These are phyloP conservation scores for Hecatera dysodea DNA, from an alignment of 2,888 invertebrate species.

Conservation along the genomic window DNA sequence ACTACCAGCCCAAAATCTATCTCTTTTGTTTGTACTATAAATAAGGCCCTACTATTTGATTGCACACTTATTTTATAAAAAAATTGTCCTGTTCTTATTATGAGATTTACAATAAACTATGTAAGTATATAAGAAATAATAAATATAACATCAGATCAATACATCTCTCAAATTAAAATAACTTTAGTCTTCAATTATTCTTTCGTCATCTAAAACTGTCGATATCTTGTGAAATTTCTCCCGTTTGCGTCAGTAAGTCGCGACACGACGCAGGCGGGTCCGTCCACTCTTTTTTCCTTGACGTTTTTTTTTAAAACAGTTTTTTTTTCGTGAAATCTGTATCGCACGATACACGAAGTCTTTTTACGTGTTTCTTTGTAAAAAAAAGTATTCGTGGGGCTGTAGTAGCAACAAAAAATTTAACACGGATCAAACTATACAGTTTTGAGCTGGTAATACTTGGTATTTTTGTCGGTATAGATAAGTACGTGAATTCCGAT, in stretches of 20 bases:
- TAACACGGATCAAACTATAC: slow-evolving; percentile 43
- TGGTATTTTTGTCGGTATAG: slow-evolving; percentile 34
- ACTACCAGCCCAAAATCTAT: too few species aligned
- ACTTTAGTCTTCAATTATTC: not conserved
- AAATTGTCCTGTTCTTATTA: too few species aligned
- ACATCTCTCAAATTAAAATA: not conserved
- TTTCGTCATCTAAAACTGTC: not conserved
- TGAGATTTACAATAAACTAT: too few species aligned
- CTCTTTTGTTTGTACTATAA: too few species aligned
- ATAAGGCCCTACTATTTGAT: too few species aligned
- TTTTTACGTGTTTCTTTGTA: slow-evolving; percentile 73
- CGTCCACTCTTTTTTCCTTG: slow-evolving; percentile 72
- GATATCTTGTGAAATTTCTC: slow-evolving; percentile 67
- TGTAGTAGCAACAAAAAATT: slow-evolving; percentile 54
- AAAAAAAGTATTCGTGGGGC: slow-evolving; percentile 62
- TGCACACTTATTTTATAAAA: too few species aligned
- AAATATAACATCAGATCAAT: too few species aligned
- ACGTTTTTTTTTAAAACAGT: slow-evolving; percentile 72
- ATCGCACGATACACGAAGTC: slow-evolving; percentile 84
- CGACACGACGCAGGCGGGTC: slow-evolving; percentile 80
- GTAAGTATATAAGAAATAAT: too few species aligned
- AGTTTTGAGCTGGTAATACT: slow-evolving; percentile 42
- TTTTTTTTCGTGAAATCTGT: slow-evolving; percentile 84
- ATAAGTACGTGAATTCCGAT: slow-evolving; percentile 35
- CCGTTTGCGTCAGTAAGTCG: slow-evolving; percentile 64